Conservation (phyloP, 2,113 vertebrate genomes). For the Pelecanoides urinatrix region DNA sequence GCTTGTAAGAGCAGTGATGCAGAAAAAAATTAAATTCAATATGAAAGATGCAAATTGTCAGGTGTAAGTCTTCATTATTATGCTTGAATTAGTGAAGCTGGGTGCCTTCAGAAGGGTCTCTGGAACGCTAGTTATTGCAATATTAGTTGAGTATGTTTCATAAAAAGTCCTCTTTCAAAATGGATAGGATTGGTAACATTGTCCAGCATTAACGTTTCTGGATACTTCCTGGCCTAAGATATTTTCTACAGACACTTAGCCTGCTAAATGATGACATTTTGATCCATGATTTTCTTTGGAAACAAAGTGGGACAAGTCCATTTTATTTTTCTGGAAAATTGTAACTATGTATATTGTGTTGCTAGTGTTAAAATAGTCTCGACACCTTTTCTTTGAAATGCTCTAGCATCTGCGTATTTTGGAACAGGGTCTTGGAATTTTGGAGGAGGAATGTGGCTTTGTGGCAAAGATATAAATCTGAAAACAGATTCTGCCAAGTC, state of each 20-base stretch:
- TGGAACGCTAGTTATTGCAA: neutral
- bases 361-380: neutral
- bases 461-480: neutral
- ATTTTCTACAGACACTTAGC: neutral
- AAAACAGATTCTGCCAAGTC: neutral
- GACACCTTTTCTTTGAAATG: neutral
- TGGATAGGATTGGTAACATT: neutral
- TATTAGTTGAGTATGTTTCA: neutral
- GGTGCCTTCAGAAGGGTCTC: conserved; percentile 7
- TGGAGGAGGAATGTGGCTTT: neutral
- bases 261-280: neutral
- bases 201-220: neutral
- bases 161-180: neutral
- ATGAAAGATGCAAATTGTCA: conserved; percentile 56
- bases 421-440: neutral
- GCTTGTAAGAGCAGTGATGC: conserved; percentile 42
- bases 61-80: conserved; percentile 20
- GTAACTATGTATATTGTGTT: neutral
- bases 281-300: neutral
- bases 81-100: conserved; percentile 50
- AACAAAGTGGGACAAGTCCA: neutral
- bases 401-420: neutral
- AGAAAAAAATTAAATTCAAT: conserved; percentile 65
- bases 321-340: neutral
- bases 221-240: neutral